These are phyloP conservation scores for Tadarida brasiliensis DNA, from an alignment of 2,797 vertebrate genomes.

Conservation along the genomic window DNA sequence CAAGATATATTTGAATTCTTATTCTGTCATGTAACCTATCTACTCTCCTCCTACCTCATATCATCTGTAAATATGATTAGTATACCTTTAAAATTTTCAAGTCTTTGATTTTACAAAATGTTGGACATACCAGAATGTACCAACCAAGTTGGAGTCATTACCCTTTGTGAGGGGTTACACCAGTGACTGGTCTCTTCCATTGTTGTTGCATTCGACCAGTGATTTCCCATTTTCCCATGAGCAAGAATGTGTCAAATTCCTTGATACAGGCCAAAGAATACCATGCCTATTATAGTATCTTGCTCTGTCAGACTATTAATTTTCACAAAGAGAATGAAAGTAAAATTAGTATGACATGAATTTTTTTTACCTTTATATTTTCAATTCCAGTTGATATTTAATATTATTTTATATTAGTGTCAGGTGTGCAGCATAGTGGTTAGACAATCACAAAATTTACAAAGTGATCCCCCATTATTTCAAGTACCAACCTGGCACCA, in stretches of 20 bases:
- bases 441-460: background rate
- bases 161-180: background rate
- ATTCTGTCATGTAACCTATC: background rate
- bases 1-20: background rate
- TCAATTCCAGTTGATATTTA: background rate
- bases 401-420: background rate
- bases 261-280: background rate
- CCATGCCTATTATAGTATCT: background rate
- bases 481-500: background rate
- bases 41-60: background rate
- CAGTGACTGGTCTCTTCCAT: background rate
- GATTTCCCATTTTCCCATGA: background rate
- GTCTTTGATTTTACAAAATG: background rate
- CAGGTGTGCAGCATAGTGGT: background rate
- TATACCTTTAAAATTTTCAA: background rate
- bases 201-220: background rate
- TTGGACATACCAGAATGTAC: background rate
- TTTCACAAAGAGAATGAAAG: slow-evolving; percentile 34
- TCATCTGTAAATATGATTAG: background rate
- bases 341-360: background rate
- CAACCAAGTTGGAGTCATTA: background rate
- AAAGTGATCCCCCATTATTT: background rate
- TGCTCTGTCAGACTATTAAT: background rate
- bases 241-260: background rate
- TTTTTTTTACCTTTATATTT: slow-evolving; percentile 1